phyloP scores from a whole-genome alignment of 2,797 vertebrate genomes.

The Aulostomus chinensis region DNA sequence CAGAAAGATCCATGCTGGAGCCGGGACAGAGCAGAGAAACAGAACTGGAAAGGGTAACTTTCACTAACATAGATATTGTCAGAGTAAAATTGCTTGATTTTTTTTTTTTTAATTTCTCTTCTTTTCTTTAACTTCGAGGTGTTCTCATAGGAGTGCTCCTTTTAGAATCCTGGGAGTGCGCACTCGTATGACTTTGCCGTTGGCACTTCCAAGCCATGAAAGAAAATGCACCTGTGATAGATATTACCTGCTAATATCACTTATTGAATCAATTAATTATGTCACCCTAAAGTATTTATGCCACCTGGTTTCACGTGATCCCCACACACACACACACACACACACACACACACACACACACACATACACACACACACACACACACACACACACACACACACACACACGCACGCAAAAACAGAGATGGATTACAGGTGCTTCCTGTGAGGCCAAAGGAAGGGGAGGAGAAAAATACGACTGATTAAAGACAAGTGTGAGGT shows the following conservation, averaged over 20 bases:
- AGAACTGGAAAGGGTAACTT: too few relatives aligned
- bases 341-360: too few relatives aligned
- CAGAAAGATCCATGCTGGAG: too few relatives aligned
- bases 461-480: conserved; percentile 29
- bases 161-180: conserved; percentile 2
- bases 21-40: too few relatives aligned
- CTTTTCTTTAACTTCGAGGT: too few relatives aligned
- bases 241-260: conserved; percentile 62
- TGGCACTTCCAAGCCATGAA: conserved; percentile 44
- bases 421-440: conserved; percentile 77
- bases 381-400: too few relatives aligned
- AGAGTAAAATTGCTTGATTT: too few relatives aligned
- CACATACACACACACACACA: too few relatives aligned
- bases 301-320: conserved; percentile 56
- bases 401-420: too few relatives aligned
- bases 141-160: background rate
- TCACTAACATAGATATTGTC: too few relatives aligned
- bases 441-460: conserved; percentile 47
- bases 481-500: conserved; percentile 56
- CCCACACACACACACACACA: too few relatives aligned
- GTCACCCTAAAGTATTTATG: conserved; percentile 69
- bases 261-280: conserved; percentile 76
- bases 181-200: conserved; percentile 56
- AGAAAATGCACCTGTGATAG: conserved; percentile 64
- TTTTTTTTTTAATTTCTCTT: too few relatives aligned